Percentiles rank a stretch among this genome's conserved stretches.
These are phyloP conservation scores for Drosophila paramelanica DNA, from an alignment of 2,888 invertebrate species.

Conservation along the genomic window DNA sequence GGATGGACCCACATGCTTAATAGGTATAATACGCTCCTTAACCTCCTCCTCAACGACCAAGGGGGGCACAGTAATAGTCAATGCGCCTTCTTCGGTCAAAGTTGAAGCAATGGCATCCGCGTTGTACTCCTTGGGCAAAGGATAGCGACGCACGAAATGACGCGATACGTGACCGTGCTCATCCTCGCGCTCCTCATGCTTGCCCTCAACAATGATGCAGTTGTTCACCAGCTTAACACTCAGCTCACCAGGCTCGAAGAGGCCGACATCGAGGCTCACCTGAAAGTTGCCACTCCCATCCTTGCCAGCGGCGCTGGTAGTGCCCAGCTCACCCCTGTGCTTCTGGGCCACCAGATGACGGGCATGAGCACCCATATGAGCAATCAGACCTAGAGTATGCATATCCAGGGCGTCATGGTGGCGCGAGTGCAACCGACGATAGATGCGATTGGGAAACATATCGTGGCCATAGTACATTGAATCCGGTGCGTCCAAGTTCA, in stretches of 20 bases:
- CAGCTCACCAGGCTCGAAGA: conserved; percentile 90
- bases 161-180: conserved; percentile 91
- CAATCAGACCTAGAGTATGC: conserved; percentile 78
- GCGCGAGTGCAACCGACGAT: conserved; percentile 76
- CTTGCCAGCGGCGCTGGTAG: conserved; percentile 50
- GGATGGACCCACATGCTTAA: conserved; percentile 78
- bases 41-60: conserved; percentile 46
- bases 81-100: conserved; percentile 92
- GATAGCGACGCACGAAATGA: conserved; percentile 90
- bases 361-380: conserved; percentile 78
- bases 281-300: conserved; percentile 88
- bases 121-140: conserved; percentile 89
- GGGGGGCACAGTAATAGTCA: conserved; percentile 90
- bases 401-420: conserved; percentile 76
- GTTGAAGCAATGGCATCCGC: conserved; percentile 90
- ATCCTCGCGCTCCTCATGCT: conserved; percentile 90
- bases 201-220: conserved; percentile 88
- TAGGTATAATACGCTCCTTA: conserved; percentile 76
- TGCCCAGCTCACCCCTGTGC: conserved; percentile 56
- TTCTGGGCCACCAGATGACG: conserved; percentile 68
- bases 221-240: conserved; percentile 87
- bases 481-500: conserved; percentile 76
- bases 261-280: conserved; percentile 89
- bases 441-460: conserved; percentile 80
- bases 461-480: conserved; percentile 82